Conservation (phyloP, 1,140 invertebrate genomes). For the Sycobia sp. region DNA sequence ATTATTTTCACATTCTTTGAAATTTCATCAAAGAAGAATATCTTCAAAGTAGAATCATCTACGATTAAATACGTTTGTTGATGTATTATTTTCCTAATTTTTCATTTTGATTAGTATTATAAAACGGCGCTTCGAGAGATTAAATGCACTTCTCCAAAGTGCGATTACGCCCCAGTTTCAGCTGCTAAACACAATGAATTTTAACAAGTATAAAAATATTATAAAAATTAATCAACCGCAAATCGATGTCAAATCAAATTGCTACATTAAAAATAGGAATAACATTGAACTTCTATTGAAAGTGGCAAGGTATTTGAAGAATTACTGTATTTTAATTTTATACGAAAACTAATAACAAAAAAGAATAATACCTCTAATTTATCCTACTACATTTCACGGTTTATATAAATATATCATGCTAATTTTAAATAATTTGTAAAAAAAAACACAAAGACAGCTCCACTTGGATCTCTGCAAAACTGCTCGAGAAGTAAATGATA, state of each 20-base stretch:
- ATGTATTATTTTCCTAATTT: no score
- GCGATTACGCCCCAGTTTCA: neutral
- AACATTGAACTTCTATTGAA: conserved; percentile 20
- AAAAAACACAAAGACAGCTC: conserved; percentile 43
- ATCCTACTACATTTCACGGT: neutral
- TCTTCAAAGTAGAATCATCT: no score
- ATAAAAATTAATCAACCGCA: conserved; percentile 1
- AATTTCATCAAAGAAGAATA: no score
- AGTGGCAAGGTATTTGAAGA: conserved; percentile 14
- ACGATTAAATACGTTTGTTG: no score
- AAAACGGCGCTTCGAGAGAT: conserved; percentile 23
- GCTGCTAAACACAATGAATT: neutral
- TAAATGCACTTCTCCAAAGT: conserved; percentile 19
- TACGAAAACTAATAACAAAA: no score
- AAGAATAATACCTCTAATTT: neutral
- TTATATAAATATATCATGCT: neutral
- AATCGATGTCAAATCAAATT: neutral
- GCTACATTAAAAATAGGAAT: conserved; percentile 14
- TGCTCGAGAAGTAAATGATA: conserved; percentile 33
- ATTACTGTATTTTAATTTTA: neutral
- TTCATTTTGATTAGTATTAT: conserved; percentile 8
- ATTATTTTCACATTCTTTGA: no score
- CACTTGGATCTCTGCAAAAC: conserved; percentile 43
- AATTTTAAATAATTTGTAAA: neutral
- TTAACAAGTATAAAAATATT: conserved; percentile 15